Percentiles rank a stretch among this genome's conserved stretches.
These are phyloP conservation scores for Dendronephthya gigantea DNA, from an alignment of 64 coral and sea anemone genomes.

Conservation along the genomic window DNA sequence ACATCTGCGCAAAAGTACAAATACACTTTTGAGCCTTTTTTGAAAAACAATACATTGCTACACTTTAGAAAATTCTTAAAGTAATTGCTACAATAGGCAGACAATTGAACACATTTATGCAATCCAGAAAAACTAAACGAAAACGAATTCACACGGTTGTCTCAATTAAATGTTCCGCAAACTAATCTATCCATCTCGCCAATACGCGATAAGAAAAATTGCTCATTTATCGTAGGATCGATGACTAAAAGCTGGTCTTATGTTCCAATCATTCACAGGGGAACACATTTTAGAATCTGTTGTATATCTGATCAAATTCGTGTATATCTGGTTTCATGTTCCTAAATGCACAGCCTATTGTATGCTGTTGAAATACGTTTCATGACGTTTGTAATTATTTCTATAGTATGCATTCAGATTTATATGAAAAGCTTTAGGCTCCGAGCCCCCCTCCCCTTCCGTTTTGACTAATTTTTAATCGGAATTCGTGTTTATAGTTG, in stretches of 20 bases:
- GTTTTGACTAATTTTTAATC: not conserved
- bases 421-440: not conserved
- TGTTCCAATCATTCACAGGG: not conserved
- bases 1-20: not conserved
- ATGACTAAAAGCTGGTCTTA: not conserved
- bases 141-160: not conserved
- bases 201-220: not conserved
- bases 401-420: not conserved
- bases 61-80: not conserved
- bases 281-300: not conserved
- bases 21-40: not conserved
- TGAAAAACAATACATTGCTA: not conserved
- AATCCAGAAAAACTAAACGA: not conserved
- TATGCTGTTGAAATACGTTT: not conserved
- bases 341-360: not conserved
- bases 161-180: not conserved
- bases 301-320: not conserved
- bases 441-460: not conserved
- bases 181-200: not conserved
- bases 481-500: not conserved
- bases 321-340: not conserved
- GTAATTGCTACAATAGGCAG: not conserved
- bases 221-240: not conserved
- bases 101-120: not conserved
- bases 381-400: conserved; percentile 5